A percentile compares a stretch with the other conserved stretches of the same genome.
These are phyloP conservation scores for Callyntrura guangdongensis DNA, from an alignment of 2,888 invertebrate genomes.

Conservation along the genomic window DNA sequence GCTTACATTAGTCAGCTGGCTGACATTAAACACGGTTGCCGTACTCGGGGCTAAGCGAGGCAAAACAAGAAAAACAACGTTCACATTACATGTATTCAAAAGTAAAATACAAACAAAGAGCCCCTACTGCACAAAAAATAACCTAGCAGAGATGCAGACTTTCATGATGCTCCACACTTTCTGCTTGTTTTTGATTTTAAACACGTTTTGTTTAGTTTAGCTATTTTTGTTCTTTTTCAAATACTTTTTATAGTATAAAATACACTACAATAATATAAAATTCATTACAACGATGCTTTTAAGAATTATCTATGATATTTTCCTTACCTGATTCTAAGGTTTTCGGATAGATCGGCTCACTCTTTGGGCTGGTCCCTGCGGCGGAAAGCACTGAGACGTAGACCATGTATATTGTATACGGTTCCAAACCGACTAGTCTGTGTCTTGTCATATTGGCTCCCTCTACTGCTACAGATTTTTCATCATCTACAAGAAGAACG, in stretches of 20 bases:
- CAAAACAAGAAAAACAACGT: slow-evolving; percentile 32
- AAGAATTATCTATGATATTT: not conserved
- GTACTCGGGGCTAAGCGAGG: slow-evolving; percentile 87
- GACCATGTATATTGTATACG: slow-evolving; percentile 92
- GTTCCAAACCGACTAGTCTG: slow-evolving; percentile 88
- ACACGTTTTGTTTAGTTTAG: not conserved
- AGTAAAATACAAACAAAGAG: not conserved
- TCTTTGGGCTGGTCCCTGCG: slow-evolving; percentile 87
- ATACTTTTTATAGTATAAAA: not conserved
- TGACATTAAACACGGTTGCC: slow-evolving; percentile 88
- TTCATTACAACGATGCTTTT: not conserved
- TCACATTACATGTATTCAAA: not conserved
- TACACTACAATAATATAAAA: not conserved
- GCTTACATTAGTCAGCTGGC: slow-evolving; percentile 89
- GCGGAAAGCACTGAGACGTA: slow-evolving; percentile 89
- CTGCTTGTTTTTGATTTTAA: not conserved
- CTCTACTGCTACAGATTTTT: slow-evolving; percentile 77
- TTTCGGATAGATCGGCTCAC: slow-evolving; percentile 89
- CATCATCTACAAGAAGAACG: slow-evolving; percentile 71
- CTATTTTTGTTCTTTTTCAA: not conserved
- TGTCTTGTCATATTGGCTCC: slow-evolving; percentile 80
- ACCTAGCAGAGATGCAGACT: no score
- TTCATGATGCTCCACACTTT: no score
- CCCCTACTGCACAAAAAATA: no score
- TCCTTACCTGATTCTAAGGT: slow-evolving; percentile 86